A percentile compares a stretch with the other conserved stretches of the same genome.
Conservation (phyloP, 2,113 vertebrate genomes). For the Myotis brandtii region DNA sequence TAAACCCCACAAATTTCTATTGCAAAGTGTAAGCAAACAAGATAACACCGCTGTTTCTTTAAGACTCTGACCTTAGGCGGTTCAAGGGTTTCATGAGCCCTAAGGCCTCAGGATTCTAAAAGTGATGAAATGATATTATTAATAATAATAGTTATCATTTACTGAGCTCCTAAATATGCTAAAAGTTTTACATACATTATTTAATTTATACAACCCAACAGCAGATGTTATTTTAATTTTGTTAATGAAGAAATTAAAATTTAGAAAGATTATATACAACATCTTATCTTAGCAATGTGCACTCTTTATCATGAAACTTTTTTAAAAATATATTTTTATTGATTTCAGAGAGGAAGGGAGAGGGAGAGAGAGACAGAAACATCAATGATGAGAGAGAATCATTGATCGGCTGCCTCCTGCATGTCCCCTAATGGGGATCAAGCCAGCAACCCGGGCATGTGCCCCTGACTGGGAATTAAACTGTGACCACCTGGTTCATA, state of each 20-base stretch:
- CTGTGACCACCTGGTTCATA: no score
- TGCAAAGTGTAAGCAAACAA: background rate
- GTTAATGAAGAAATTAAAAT: background rate
- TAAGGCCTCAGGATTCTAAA: background rate
- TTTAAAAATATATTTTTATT: no score
- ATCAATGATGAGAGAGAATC: no score
- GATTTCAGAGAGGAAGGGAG: no score
- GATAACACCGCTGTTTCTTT: background rate
- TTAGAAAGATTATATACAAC: background rate
- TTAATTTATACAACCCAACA: background rate
- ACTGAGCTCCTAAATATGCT: background rate
- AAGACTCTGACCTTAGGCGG: background rate
- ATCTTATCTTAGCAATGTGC: background rate
- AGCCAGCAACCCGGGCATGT: no score
- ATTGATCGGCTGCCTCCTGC: no score
- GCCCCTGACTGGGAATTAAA: no score
- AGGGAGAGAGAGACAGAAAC: no score
- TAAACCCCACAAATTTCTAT: background rate
- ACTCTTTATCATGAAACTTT: background rate
- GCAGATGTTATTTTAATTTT: background rate
- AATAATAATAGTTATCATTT: background rate
- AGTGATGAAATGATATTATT: background rate
- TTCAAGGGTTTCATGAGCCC: background rate
- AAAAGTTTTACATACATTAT: background rate
- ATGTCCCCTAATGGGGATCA: no score